Conservation (phyloP, 2,797 vertebrate genomes). For the Rhynchonycteris naso region DNA sequence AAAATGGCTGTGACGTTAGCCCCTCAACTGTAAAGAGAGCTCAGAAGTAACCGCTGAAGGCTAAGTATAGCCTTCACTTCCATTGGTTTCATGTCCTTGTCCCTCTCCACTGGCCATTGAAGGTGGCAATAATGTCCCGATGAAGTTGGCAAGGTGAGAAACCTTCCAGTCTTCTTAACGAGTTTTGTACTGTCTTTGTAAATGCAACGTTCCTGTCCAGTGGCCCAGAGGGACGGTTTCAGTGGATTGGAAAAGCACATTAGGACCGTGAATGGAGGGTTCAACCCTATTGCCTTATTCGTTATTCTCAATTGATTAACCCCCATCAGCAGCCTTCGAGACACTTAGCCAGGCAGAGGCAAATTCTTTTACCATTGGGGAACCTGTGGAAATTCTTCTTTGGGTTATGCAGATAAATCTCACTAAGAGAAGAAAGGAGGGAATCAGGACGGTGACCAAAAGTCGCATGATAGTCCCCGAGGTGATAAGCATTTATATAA, state of each 20-base stretch:
- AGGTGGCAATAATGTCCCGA: background rate
- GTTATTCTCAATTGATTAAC: no score
- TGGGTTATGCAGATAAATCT: background rate
- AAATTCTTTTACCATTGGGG: background rate
- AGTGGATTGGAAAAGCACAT: background rate
- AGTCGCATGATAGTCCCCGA: background rate
- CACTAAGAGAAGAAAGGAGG: background rate
- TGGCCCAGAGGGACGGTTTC: background rate
- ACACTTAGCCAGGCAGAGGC: background rate
- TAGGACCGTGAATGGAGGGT: background rate
- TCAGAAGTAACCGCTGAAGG: conserved; percentile 59
- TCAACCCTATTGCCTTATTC: no score
- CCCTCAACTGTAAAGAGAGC: conserved; percentile 57
- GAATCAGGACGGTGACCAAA: background rate
- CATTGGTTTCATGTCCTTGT: background rate
- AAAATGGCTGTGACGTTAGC: conserved; percentile 75
- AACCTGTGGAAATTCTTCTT: background rate
- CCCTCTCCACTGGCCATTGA: background rate
- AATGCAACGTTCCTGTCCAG: background rate
- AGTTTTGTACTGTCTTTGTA: background rate
- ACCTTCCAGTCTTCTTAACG: background rate
- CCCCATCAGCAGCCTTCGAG: background rate
- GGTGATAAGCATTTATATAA: background rate
- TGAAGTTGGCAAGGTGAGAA: background rate
- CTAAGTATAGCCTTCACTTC: conserved; percentile 62